A percentile compares a stretch with the other conserved stretches of the same genome.
phyloP scores from a whole-genome alignment of 2,113 vertebrate genomes.

The Gobio gobio region DNA sequence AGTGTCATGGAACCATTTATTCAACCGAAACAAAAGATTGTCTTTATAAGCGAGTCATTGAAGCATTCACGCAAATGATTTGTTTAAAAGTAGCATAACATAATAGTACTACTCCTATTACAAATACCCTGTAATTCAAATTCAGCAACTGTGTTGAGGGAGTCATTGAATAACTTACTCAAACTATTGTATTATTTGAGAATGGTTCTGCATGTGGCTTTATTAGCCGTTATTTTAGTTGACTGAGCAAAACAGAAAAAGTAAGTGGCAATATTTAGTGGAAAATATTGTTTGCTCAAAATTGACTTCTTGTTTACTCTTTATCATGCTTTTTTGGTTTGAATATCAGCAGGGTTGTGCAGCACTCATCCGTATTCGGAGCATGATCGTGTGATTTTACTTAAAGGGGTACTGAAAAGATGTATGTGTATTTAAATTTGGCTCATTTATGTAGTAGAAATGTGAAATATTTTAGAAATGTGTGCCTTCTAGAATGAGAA shows the following conservation, averaged over 20 bases:
- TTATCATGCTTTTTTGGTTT: neutral
- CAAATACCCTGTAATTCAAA: neutral
- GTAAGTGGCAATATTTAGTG: neutral
- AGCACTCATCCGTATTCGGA: neutral
- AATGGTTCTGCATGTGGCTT: neutral
- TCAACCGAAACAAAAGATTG: neutral
- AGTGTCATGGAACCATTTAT: too few species aligned
- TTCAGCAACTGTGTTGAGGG: neutral
- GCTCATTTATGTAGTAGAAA: too few species aligned
- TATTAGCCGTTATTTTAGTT: neutral
- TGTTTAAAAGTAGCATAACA: neutral
- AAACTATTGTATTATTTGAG: neutral
- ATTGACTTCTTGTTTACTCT: neutral
- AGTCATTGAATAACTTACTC: neutral
- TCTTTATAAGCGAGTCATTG: neutral
- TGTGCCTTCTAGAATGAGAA: too few species aligned
- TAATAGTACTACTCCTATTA: too few species aligned
- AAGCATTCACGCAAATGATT: neutral
- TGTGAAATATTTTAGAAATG: too few species aligned
- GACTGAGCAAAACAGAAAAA: neutral
- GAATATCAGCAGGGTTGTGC: neutral
- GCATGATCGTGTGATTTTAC: neutral
- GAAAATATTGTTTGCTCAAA: neutral
- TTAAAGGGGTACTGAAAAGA: neutral
- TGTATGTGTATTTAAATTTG: too few species aligned